A percentile compares a stretch with the other conserved stretches of the same genome.
Evolutionary conservation across 1,140 invertebrate genomes (phyloP).

Genomic region (Sogatella furcifera): DNA sequence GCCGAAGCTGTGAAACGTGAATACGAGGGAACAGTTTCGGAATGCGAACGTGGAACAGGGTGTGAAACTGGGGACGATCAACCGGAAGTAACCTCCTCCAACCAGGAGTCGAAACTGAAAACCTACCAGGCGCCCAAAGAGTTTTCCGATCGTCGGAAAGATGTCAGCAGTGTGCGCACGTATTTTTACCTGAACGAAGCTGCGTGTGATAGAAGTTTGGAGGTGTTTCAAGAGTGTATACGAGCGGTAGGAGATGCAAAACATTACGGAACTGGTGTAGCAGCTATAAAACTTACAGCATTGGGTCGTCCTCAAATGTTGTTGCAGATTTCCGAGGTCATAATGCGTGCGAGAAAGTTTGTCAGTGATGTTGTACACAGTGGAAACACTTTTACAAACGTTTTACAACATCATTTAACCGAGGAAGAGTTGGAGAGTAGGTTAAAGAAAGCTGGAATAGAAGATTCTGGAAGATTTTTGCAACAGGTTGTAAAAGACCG

Average conservation of each 20-base stretch:
- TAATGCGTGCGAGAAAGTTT: conserved; percentile 88
- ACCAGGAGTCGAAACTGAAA: conserved; percentile 64
- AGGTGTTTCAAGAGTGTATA: conserved; percentile 40
- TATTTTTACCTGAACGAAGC: conserved; percentile 98
- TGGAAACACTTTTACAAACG: conserved; percentile 80
- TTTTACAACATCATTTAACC: conserved; percentile 69
- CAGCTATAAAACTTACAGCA: conserved; percentile 95
- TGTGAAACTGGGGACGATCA: neutral
- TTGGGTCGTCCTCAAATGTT: conserved; percentile 91
- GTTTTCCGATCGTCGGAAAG: conserved; percentile 88
- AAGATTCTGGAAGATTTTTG: conserved; percentile 73
- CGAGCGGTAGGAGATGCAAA: conserved; percentile 61
- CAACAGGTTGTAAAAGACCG: conserved; percentile 82
- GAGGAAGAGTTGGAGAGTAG: conserved; percentile 81
- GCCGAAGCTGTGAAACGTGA: conserved; percentile 81
- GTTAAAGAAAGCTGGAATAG: conserved; percentile 62
- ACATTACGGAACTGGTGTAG: conserved; percentile 79
- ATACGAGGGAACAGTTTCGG: conserved; percentile 60
- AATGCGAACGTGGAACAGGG: neutral
- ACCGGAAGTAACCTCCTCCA: neutral
- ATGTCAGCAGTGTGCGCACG: conserved; percentile 86
- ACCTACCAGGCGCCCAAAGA: conserved; percentile 59
- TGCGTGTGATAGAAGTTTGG: conserved; percentile 94
- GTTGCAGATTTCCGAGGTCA: conserved; percentile 94
- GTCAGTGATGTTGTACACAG: conserved; percentile 73